phyloP scores from a whole-genome alignment of 2,113 vertebrate species.

The Sorex fumeus region DNA sequence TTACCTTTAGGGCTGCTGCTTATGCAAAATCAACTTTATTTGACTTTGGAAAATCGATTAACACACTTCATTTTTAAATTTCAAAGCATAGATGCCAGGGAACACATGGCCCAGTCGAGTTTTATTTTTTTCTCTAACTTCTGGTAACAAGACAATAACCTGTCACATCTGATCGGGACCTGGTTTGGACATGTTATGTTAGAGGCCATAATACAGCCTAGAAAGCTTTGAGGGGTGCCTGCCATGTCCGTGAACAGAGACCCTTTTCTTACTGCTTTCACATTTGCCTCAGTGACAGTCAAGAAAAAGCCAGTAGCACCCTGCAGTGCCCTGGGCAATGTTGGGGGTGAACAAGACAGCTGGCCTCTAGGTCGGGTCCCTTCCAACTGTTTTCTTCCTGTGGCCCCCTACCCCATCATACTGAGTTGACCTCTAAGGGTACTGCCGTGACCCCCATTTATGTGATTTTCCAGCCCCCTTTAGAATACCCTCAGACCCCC shows the following conservation, averaged over 20 bases:
- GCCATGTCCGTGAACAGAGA: neutral
- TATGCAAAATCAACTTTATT: conserved; percentile 2
- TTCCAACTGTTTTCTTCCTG: too few relatives aligned
- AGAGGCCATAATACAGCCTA: neutral
- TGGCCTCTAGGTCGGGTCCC: too few relatives aligned
- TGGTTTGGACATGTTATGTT: conserved; percentile 4
- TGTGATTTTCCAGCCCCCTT: too few relatives aligned
- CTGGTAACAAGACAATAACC: neutral
- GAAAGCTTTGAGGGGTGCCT: neutral
- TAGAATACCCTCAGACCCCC: too few relatives aligned
- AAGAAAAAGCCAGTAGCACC: neutral
- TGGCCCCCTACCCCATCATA: too few relatives aligned
- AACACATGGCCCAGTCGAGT: neutral
- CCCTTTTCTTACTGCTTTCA: neutral
- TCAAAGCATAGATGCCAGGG: neutral
- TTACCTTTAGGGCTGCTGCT: neutral
- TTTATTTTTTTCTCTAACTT: neutral
- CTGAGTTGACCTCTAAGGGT: too few relatives aligned
- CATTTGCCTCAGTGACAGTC: neutral
- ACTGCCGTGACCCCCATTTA: too few relatives aligned
- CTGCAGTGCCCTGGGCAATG: neutral
- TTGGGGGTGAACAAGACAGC: neutral
- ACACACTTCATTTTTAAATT: conserved; percentile 25
- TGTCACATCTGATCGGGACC: neutral
- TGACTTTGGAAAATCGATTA: conserved; percentile 8